phyloP scores from a whole-genome alignment of 2,797 vertebrate genomes.

The Limosa lapponica region DNA sequence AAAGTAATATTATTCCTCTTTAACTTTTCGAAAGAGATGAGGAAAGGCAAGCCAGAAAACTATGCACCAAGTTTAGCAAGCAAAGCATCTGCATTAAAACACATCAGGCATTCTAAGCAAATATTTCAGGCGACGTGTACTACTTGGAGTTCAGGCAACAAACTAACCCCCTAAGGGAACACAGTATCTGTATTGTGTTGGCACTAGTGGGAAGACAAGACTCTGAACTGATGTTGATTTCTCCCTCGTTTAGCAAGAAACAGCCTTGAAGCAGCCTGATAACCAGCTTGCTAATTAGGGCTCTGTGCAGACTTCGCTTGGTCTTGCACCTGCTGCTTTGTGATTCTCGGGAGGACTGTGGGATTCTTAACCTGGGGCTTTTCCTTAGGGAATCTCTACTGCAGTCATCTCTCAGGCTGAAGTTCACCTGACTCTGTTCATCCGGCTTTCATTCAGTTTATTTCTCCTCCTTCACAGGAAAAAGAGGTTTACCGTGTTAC shows the following conservation, averaged over 20 bases:
- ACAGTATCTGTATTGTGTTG: background rate
- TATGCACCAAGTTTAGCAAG: background rate
- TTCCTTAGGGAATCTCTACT: background rate
- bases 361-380: background rate
- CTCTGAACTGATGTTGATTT: background rate
- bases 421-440: background rate
- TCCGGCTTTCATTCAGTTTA: background rate
- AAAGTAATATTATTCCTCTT: background rate
- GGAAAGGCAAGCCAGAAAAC: background rate
- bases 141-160: conserved; percentile 15
- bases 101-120: background rate
- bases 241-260: conserved; percentile 1
- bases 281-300: background rate
- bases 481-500: conserved; percentile 13
- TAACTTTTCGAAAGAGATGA: background rate
- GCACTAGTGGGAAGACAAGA: background rate
- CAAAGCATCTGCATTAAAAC: background rate
- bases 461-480: background rate
- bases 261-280: background rate
- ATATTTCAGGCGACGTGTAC: background rate
- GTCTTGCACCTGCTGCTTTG: conserved; percentile 53
- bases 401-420: background rate
- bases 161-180: background rate
- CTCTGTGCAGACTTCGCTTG: background rate
- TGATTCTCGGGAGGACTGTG: background rate